phyloP scores from a whole-genome alignment of 2,888 invertebrate species.

The Sericinus montela region DNA sequence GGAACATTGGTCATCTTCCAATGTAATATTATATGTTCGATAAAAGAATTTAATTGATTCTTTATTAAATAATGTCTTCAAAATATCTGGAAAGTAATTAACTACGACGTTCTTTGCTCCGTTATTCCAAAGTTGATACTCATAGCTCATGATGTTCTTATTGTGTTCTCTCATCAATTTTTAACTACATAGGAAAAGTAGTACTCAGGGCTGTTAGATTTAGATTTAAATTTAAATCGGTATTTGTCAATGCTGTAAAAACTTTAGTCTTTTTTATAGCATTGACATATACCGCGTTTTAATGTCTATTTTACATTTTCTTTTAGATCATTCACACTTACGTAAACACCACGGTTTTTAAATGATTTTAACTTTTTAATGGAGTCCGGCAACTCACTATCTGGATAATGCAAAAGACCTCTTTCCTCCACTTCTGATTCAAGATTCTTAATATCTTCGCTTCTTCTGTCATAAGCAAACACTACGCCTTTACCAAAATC shows the following conservation, averaged over 20 bases:
- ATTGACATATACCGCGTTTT: background rate
- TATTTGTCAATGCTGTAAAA: too few relatives aligned
- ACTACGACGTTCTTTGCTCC: background rate
- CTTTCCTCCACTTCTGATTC: background rate
- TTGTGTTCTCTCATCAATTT: background rate
- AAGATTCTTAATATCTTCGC: background rate
- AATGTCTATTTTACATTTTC: background rate
- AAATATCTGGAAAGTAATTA: background rate
- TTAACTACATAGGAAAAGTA: background rate
- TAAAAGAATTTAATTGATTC: too few relatives aligned
- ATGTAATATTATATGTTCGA: too few relatives aligned
- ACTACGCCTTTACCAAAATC: conserved; percentile 5
- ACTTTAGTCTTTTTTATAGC: background rate
- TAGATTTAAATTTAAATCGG: too few relatives aligned
- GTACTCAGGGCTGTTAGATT: background rate
- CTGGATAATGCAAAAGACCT: background rate
- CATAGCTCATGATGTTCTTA: background rate
- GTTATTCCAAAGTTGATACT: background rate
- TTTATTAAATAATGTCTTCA: background rate
- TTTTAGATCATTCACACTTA: conserved; percentile 1
- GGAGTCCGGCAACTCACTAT: background rate
- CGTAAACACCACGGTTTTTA: background rate
- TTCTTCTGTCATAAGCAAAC: background rate
- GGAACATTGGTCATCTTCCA: too few relatives aligned
- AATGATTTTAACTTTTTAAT: background rate